A percentile compares a stretch with the other conserved stretches of the same genome.
These are phyloP conservation scores for Mastomys natalensis DNA, from an alignment of 2,113 vertebrate genomes.

Conservation along the genomic window DNA sequence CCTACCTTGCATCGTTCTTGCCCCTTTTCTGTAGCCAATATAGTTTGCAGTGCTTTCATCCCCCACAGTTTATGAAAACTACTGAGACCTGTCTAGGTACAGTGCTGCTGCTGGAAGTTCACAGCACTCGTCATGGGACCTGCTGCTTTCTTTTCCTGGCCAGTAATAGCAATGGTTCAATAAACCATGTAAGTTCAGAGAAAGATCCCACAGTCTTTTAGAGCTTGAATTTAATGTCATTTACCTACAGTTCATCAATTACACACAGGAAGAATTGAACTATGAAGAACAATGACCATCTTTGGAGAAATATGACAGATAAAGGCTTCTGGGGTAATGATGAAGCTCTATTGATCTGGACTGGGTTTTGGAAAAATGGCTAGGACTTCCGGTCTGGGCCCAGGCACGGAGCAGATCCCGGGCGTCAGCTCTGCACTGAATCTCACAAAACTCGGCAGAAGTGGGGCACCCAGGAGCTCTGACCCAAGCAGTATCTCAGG, in stretches of 20 bases:
- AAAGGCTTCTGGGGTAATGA: not conserved
- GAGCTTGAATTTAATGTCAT: not conserved
- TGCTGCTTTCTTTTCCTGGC: not conserved
- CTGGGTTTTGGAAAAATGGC: no score
- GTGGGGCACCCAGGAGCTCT: no score
- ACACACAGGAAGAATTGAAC: not conserved
- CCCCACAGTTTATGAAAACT: not conserved
- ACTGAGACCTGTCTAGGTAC: not conserved
- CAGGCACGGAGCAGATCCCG: no score
- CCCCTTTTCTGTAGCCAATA: not conserved
- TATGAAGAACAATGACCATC: not conserved
- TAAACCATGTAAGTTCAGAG: not conserved
- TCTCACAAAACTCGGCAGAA: no score
- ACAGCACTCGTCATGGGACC: not conserved
- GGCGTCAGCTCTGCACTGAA: no score
- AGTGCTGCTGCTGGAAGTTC: not conserved
- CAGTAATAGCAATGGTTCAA: not conserved
- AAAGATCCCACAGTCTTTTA: not conserved
- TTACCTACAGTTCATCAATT: not conserved
- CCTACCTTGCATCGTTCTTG: not conserved
- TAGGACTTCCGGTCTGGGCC: no score
- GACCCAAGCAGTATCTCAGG: no score
- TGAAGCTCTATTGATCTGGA: not conserved
- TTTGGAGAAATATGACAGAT: not conserved
- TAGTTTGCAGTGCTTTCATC: not conserved